Base-by-base conservation (phyloP, 1,140 invertebrate species). In the Diabrotica undecimpunctata region DNA sequence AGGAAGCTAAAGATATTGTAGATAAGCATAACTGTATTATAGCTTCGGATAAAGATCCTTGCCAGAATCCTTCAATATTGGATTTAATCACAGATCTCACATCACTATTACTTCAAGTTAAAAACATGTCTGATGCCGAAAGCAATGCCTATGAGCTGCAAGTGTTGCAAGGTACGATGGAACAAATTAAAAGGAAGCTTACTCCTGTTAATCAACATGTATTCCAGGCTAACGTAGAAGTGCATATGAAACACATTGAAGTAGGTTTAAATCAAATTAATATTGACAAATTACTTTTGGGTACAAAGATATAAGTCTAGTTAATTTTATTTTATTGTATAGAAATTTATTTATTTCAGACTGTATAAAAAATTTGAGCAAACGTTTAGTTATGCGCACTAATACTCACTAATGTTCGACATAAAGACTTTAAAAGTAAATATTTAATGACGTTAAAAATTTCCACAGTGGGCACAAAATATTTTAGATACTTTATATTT, bases 241-340 rank as follows among this genome's bases (percentile, higher is more conserved):
- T 94, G 69, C 94, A 96, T 70, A 90, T 97, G 83, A 92, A 95
- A 75, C 91, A 94, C 75, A 96, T 97, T 72, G 92, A 95, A 78
- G 86, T 90, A 76, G 91, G 92, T 54, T 80, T 95, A 51, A 90
- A 68, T 35, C 74, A 77, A 38, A 65, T 70, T 7, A 71, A 69
- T 60, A 37, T 68, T 9, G 70, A 73, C 14, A 71, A 71, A 46
- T 54, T 71, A 50, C 54, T 70, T 5, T 64, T 68, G 39, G 69
- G 66, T 13, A 62, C 69, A 6, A 50, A 65, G 54, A 62, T 46
- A n/a, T 61, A 65, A 57, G 52, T 46, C 9, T 61, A 50, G 52
- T 12, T 3, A 10, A 25, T 55, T 55, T 6, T 14, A n/a, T 25
- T 25, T 25, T 25, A 25, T 25, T 25, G 25, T 25, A 25, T 25